These are phyloP conservation scores for Drosophila nr. fundita DNA, from an alignment of 2,888 invertebrate species.

Conservation along the genomic window DNA sequence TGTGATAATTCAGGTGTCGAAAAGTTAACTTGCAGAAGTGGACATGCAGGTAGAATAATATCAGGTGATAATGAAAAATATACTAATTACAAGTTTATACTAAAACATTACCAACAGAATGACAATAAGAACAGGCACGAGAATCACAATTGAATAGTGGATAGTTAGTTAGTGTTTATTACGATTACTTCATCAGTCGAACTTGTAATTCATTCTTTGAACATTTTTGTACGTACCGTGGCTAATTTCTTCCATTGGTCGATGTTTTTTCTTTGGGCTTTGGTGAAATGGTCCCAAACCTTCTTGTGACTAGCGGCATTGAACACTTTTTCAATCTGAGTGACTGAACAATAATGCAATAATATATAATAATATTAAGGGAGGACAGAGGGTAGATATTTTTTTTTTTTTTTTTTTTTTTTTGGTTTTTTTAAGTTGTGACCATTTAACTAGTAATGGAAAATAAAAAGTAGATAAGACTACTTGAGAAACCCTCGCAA, in stretches of 20 bases:
- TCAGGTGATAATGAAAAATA: conserved; percentile 16
- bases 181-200: conserved; percentile 48
- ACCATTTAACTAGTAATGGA: conserved; percentile 59
- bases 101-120: conserved; percentile 15
- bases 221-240: conserved; percentile 89
- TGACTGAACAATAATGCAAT: conserved; percentile 90
- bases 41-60: conserved; percentile 25
- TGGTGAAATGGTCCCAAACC: conserved; percentile 99
- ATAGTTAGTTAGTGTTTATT: conserved; percentile 31
- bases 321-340: conserved; percentile 99
- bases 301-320: conserved; percentile 98
- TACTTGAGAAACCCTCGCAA: conserved; percentile 71
- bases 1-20: conserved; percentile 14
- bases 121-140: conserved; percentile 32
- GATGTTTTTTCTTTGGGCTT: conserved; percentile 99
- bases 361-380: conserved; percentile 84
- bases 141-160: conserved; percentile 28
- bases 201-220: conserved; percentile 69
- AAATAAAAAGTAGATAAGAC: conserved; percentile 63
- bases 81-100: conserved; percentile 22
- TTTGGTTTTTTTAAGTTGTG: conserved; percentile 43
- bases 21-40: conserved; percentile 25
- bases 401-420: conserved; percentile 50
- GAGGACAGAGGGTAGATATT: conserved; percentile 76
- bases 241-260: conserved; percentile 99